Evolutionary conservation across 2,797 vertebrate species (phyloP).

Genomic region (Premnoplex brunnescens): DNA sequence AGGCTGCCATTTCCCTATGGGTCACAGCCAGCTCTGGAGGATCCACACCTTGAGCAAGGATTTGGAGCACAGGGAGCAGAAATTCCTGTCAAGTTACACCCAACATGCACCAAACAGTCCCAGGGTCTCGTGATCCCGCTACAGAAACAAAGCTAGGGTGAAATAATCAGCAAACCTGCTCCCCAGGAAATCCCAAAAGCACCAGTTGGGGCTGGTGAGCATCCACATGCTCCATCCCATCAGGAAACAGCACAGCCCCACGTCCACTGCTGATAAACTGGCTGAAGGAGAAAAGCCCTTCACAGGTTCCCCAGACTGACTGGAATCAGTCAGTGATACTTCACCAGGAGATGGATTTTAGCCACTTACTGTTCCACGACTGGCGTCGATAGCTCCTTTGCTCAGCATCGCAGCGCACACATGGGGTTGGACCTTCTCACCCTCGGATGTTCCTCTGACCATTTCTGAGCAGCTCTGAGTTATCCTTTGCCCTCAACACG

Average conservation of each 20-base stretch:
- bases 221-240: accelerated
- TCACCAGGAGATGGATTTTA: neutral
- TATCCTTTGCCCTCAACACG: neutral
- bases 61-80: neutral
- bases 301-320: accelerated
- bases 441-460: neutral
- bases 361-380: neutral
- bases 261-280: accelerated
- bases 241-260: neutral
- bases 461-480: neutral
- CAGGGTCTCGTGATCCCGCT: neutral
- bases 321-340: neutral
- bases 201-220: neutral
- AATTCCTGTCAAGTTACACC: accelerated
- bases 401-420: neutral
- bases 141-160: neutral
- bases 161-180: neutral
- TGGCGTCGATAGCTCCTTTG: neutral
- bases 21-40: neutral
- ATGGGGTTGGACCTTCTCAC: neutral
- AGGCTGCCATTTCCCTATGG: neutral
- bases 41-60: neutral
- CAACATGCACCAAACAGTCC: neutral
- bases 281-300: neutral
- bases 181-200: neutral